These are phyloP conservation scores for Cyphomyrmex costatus DNA, from an alignment of 1,140 invertebrate genomes.

Conservation along the genomic window DNA sequence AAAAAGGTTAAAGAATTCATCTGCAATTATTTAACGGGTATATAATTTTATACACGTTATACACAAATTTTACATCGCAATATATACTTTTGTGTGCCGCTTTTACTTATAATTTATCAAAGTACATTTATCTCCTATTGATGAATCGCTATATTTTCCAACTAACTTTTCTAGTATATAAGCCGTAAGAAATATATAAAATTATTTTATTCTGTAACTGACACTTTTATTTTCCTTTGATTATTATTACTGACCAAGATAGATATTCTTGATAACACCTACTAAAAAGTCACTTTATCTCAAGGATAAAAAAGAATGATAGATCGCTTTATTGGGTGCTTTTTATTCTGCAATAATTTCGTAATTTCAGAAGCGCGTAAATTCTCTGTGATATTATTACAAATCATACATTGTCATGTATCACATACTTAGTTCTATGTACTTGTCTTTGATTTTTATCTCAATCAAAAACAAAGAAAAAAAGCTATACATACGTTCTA, in stretches of 20 bases:
- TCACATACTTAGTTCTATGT: background rate
- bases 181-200: background rate
- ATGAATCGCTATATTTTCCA: background rate
- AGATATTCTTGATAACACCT: background rate
- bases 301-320: conserved; percentile 25
- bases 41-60: background rate
- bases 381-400: conserved; percentile 66
- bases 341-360: conserved; percentile 55
- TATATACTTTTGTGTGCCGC: background rate
- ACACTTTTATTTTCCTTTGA: background rate
- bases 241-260: background rate
- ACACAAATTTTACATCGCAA: background rate
- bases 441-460: background rate
- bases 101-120: background rate
- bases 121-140: background rate
- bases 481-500: background rate
- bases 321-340: conserved; percentile 50
- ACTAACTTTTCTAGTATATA: background rate
- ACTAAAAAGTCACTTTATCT: background rate
- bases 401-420: conserved; percentile 1
- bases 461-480: background rate
- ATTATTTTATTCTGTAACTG: background rate
- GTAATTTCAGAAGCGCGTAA: conserved; percentile 52
- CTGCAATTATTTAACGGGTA: background rate
- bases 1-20: background rate